Evolutionary conservation across 2,888 invertebrate genomes (phyloP), one percentile per base, ranked within the genome.

Genomic region (Stenurella melanura): DNA sequence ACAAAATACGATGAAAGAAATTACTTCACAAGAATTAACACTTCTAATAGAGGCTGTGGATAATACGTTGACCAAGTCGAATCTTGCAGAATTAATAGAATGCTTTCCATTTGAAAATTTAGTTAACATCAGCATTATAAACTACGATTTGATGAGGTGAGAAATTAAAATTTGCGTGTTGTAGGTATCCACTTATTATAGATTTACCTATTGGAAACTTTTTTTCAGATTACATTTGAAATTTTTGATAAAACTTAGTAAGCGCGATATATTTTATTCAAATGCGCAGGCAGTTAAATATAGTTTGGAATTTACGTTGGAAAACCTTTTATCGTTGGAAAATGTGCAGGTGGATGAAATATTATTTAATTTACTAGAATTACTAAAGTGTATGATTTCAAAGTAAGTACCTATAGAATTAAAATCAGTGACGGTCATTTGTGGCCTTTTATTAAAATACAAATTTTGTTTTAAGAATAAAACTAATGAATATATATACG

Each of bases 21-120:
- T 63, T 30, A 61, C 72, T 21, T 21, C 26, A 50, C 26, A 73
- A 11, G 15, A 75, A 57, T 50, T 78, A 26, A 17, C 69, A 68
- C 12, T 42, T 4, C 38, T 78, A 21, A 26, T 69, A 54, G 56
- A 11, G n/a, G 30, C 11, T 26, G 58, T 75, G 30, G 75, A 75
- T 18, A 11, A 56, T 26, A n/a, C n/a, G n/a, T 69, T 75, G 19
- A 15, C 42, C 6, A 50, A 19, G 6, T 18, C 66, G 9, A 56
- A 74, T n/a, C 42, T 77, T 30, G 50, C 57, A 50, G 74, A 79
- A 58, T 7, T 79, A 10, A 54, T 80, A n/a, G 17, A 72, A 12
- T 54, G 67, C 30, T 81, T 79, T 71, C 76, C 77, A 0, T 82
- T 78, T 38, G 63, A 77, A 50, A 75, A 78, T 5, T 21, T 82